phyloP scores from a whole-genome alignment of 2,888 invertebrate genomes.

The Ferdinandea cuprea region DNA sequence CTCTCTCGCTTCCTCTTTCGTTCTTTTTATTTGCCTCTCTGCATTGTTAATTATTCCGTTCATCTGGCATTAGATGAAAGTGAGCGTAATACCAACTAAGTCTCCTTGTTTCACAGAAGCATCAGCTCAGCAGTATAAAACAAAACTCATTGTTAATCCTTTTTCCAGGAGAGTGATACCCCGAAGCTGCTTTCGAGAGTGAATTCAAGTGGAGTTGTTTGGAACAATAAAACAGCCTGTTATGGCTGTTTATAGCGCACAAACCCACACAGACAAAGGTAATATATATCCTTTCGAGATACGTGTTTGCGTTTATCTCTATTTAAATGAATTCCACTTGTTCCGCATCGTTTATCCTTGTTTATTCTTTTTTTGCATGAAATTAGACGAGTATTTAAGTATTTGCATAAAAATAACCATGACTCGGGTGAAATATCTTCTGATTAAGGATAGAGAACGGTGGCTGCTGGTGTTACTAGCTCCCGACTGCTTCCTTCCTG shows the following conservation, averaged over 20 bases:
- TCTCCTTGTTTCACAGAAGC: conserved; percentile 6
- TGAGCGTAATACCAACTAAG: conserved; percentile 42
- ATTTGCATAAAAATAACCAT: conserved; percentile 65
- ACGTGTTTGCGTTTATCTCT: conserved; percentile 57
- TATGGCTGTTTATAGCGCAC: conserved; percentile 43
- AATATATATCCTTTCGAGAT: conserved; percentile 11
- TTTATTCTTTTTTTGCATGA: conserved; percentile 62
- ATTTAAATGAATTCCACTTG: conserved; percentile 65
- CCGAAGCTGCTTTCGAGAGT: conserved; percentile 44
- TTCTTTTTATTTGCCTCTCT: too few species aligned
- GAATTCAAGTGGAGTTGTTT: conserved; percentile 62
- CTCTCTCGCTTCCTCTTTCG: too few species aligned
- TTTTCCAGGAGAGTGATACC: conserved; percentile 34
- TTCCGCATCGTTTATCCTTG: conserved; percentile 62
- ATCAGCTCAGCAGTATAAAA: neutral
- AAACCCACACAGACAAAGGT: neutral
- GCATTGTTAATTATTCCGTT: conserved; percentile 66
- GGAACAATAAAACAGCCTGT: conserved; percentile 67
- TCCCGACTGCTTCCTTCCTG: neutral
- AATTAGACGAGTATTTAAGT: conserved; percentile 55
- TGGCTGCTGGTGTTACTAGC: neutral
- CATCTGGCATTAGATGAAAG: conserved; percentile 48
- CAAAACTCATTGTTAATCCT: conserved; percentile 37
- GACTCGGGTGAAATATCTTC: conserved; percentile 7
- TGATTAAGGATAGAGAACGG: neutral